Evolutionary conservation across 1,140 invertebrate genomes (phyloP).

Genomic region (Telenomus remus): DNA sequence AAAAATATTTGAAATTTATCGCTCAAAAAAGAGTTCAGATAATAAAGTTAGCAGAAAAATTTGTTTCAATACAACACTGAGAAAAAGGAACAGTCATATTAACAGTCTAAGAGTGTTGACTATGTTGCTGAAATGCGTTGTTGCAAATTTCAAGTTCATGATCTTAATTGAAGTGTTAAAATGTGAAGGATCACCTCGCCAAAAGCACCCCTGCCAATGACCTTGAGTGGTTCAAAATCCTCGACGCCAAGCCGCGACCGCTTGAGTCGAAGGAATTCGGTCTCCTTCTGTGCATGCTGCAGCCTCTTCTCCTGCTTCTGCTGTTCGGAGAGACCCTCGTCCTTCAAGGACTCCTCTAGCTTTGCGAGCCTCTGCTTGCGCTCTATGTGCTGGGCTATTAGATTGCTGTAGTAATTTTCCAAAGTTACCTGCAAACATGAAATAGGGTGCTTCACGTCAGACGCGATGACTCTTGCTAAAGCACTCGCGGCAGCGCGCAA

Average conservation of each 20-base stretch:
- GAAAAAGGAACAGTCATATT: too few relatives aligned
- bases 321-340: constrained; percentile 90
- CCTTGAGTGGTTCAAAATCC: constrained; percentile 99
- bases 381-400: constrained; percentile 97
- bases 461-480: constrained; percentile 34
- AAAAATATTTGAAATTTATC: too few relatives aligned
- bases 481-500: constrained; percentile 10
- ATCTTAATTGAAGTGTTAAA: not conserved
- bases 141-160: not conserved
- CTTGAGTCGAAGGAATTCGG: constrained; percentile 97
- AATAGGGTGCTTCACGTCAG: constrained; percentile 46
- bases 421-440: constrained; percentile 82
- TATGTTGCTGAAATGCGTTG: too few relatives aligned
- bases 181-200: constrained; percentile 83
- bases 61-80: too few relatives aligned
- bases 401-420: constrained; percentile 99
- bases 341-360: constrained; percentile 94
- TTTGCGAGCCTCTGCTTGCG: constrained; percentile 95
- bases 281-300: constrained; percentile 98
- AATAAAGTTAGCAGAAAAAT: too few relatives aligned
- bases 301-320: constrained; percentile 91
- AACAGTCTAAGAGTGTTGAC: too few relatives aligned
- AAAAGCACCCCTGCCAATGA: constrained; percentile 97
- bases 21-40: too few relatives aligned
- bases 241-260: constrained; percentile 96